Evolutionary conservation across 64 coral and sea anemone genomes (phyloP), one percentile per base, ranked within the genome.

Genomic region (Dendronephthya gigantea): DNA sequence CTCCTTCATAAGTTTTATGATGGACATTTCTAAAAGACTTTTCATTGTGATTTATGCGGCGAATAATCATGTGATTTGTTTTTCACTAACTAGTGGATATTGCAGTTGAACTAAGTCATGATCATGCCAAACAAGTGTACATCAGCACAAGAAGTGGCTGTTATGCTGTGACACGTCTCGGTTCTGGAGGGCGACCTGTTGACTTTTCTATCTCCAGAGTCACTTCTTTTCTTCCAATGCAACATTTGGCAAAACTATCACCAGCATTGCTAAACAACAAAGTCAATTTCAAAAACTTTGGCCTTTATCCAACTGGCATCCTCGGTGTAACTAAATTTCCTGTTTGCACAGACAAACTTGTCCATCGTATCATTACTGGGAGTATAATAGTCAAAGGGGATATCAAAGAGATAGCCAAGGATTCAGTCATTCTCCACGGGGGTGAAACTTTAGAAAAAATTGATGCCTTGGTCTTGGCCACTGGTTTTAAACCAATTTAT

Each of bases 21-120:
- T n/a, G n/a, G n/a, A n/a, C n/a, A n/a, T n/a, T n/a, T n/a, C n/a
- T n/a, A n/a, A 10, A 52, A 8, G 48, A 16, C 48, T 9, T 9
- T 9, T 7, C 48, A 50, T 9, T 50, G 87, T 16, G 7, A 9
- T 50, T 50, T 7, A 50, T 16, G 16, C 16, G 55, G 19, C 8
- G 25, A 27, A 62, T 23, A 83, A 10, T 83, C 56, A 30, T 34
- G 29, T 68, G 10, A n/a, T 62, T 4, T 2, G 79, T 56, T 16
- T 48, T 22, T 16, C 83, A 39, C 34, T 65, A 19, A 85, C 81
- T 39, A 94, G 93, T 82, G 10, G 93, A 94, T 40, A 87, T 94
- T 48, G 89, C 87, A 16, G 90, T 86, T 89, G 93, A 94, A 65
- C 79, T 94, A 22, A 94, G 93, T 83, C 82, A 66, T n/a, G n/a